These are phyloP conservation scores for Drosophila persimilis DNA, from an alignment of 1,140 invertebrate genomes.

Conservation along the genomic window DNA sequence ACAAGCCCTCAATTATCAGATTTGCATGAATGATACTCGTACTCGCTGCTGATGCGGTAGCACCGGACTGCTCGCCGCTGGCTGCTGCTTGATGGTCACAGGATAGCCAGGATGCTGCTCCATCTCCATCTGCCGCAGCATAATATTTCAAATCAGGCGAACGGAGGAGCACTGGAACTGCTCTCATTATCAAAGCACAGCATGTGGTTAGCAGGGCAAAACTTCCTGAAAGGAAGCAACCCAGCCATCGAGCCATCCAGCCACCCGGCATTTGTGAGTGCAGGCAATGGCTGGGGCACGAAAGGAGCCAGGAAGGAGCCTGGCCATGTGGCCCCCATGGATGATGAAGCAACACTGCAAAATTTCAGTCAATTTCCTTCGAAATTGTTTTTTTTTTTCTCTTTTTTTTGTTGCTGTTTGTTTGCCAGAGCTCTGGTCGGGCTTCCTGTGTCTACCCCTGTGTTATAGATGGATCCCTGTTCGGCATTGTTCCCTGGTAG, in stretches of 20 bases:
- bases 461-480: constrained; percentile 24
- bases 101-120: constrained; percentile 21
- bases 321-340: constrained; percentile 37
- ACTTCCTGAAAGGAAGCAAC: constrained; percentile 54
- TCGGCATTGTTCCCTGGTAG: constrained; percentile 65
- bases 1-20: constrained; percentile 80
- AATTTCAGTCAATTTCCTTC: constrained; percentile 81
- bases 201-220: constrained; percentile 78
- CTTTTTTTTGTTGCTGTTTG: constrained; percentile 40
- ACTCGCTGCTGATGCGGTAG: constrained; percentile 25
- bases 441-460: constrained; percentile 57
- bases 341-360: constrained; percentile 81
- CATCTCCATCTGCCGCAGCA: constrained; percentile 52
- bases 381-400: constrained; percentile 67
- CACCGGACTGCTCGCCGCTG: not conserved
- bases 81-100: constrained; percentile 12
- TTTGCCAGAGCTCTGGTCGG: constrained; percentile 60
- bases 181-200: constrained; percentile 81
- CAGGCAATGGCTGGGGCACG: no score
- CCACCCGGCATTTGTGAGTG: no score
- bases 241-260: constrained; percentile 8
- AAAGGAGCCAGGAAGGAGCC: constrained; percentile 37
- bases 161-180: constrained; percentile 48
- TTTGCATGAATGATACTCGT: constrained; percentile 73
- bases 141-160: constrained; percentile 79